Evolutionary conservation across 2,888 invertebrate species (phyloP).

Genomic region (Abrostola tripartita): DNA sequence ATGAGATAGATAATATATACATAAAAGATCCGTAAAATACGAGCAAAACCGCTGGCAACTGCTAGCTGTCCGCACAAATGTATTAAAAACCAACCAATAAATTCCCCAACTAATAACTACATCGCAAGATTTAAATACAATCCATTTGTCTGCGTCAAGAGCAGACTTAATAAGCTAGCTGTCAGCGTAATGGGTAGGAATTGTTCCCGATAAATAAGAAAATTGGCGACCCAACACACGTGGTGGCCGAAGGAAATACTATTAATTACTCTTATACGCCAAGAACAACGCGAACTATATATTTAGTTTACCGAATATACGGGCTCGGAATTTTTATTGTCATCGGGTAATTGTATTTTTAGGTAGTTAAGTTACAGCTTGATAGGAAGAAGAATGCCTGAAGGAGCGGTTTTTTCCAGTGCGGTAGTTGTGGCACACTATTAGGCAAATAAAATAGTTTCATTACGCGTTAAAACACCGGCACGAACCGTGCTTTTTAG

Average conservation of each 20-base stretch:
- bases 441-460: no score
- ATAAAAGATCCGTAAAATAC: no score
- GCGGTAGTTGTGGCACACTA: not conserved
- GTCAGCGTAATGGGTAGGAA: constrained; percentile 75
- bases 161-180: constrained; percentile 71
- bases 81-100: not conserved
- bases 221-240: constrained; percentile 75
- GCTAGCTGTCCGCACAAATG: not conserved
- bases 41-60: no score
- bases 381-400: not conserved
- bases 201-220: constrained; percentile 82
- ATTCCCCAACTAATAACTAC: constrained; percentile 26
- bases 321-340: constrained; percentile 58
- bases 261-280: constrained; percentile 73
- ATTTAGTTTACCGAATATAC: constrained; percentile 60
- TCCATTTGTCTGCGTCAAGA: constrained; percentile 67
- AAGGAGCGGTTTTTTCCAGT: not conserved
- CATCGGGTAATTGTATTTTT: constrained; percentile 19
- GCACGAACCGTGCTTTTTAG: no score
- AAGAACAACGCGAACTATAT: constrained; percentile 38
- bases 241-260: constrained; percentile 65
- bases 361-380: not conserved
- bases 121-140: constrained; percentile 59
- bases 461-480: no score
- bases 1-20: no score